A percentile compares a stretch with the other conserved stretches of the same genome.
phyloP scores from a whole-genome alignment of 2,113 vertebrate genomes.

The Empidonax alnorum region DNA sequence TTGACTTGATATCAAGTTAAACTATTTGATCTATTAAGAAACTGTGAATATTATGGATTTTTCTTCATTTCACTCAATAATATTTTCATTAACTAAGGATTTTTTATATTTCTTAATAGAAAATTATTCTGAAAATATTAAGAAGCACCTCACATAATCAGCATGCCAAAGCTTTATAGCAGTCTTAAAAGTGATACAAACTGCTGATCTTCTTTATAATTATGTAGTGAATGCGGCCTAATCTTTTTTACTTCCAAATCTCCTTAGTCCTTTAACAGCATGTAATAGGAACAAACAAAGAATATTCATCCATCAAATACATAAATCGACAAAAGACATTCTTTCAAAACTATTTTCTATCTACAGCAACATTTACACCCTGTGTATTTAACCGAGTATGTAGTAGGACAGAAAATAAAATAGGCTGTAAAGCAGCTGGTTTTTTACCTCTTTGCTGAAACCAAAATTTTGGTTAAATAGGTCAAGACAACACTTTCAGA shows the following conservation, averaged over 20 bases:
- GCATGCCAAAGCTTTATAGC: not conserved
- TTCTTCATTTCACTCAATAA: not conserved
- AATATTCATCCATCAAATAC: not conserved
- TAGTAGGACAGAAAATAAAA: not conserved
- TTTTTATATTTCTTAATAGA: not conserved
- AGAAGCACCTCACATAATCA: not conserved
- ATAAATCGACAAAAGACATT: not conserved
- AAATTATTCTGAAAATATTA: not conserved
- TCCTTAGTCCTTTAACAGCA: not conserved
- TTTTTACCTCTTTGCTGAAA: not conserved
- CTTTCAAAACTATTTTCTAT: not conserved
- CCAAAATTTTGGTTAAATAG: not conserved
- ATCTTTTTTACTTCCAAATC: not conserved
- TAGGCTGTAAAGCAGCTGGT: rapidly evolving
- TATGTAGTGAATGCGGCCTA: not conserved
- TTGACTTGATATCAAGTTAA: slow-evolving; percentile 25
- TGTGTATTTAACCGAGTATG: rapidly evolving
- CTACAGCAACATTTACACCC: not conserved
- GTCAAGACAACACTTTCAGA: not conserved
- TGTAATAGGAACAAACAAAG: not conserved
- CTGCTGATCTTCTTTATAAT: not conserved
- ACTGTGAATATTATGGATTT: not conserved
- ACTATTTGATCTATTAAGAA: not conserved
- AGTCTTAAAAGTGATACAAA: not conserved
- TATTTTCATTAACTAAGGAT: not conserved